Conservation (phyloP, 2,888 invertebrate genomes). For the Yponomeuta cagnagella region DNA sequence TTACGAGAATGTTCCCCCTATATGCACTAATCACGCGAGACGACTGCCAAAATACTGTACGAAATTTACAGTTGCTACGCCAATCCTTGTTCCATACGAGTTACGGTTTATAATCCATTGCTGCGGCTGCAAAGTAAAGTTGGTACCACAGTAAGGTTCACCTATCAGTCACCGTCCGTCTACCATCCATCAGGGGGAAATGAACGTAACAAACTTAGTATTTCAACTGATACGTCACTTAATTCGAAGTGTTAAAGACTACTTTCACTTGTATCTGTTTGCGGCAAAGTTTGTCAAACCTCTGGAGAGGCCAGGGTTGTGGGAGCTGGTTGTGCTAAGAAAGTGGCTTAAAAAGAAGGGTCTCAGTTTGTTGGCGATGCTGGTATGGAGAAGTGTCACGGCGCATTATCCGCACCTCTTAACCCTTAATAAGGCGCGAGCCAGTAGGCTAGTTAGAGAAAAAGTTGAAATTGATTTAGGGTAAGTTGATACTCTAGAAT, state of each 20-base stretch:
- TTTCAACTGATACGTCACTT: constrained; percentile 3
- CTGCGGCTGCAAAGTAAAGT: constrained; percentile 24
- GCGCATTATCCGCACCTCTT: constrained; percentile 69
- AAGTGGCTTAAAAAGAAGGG: constrained; percentile 22
- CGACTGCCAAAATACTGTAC: neutral
- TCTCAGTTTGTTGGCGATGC: constrained; percentile 35
- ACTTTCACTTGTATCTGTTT: constrained; percentile 4
- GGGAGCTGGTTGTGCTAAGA: neutral
- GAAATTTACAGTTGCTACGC: neutral
- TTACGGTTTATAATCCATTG: constrained; percentile 33
- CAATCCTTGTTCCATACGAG: constrained; percentile 23
- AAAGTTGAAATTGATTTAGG: too few relatives aligned
- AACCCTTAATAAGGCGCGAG: too few relatives aligned
- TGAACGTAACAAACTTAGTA: constrained; percentile 2
- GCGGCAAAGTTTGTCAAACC: neutral
- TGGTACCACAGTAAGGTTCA: constrained; percentile 27
- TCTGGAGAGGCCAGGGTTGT: neutral
- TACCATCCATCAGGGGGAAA: constrained; percentile 14
- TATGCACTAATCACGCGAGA: constrained; percentile 55
- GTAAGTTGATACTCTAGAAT: too few relatives aligned
- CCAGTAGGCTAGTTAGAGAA: too few relatives aligned
- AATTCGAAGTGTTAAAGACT: constrained; percentile 1
- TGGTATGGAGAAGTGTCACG: constrained; percentile 56
- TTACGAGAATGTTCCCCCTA: constrained; percentile 45
- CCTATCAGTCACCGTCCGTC: constrained; percentile 15